Base-by-base conservation (phyloP, 2,113 vertebrate genomes). In the Clarias magur region DNA sequence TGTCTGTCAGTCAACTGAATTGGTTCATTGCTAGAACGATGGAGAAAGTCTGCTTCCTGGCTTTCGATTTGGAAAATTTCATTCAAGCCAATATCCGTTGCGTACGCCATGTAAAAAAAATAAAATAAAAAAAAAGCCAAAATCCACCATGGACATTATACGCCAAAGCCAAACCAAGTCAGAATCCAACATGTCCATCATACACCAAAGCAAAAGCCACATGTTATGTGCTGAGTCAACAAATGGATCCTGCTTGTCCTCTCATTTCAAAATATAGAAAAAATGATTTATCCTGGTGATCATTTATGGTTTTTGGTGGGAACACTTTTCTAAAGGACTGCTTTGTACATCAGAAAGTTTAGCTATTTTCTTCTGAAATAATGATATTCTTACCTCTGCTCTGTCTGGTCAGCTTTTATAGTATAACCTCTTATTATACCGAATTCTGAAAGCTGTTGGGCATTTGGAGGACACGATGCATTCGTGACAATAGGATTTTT, bases 401-500 rank as follows among this genome's bases (percentile, higher is more conserved):
- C 17, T 85, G 30, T 83, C 19, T 87, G 21, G 85, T 62, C 80
- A 60, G 75, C 80, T 15, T 85, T 87, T 85, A 62, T 7, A 60
- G 48, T 85, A 62, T 10, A 60, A 63, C 16, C 59, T 34, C 11
- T 27, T 78, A 78, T 84, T 80, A n/a, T 27, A 84, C 30, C 73
- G 25, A 80, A 21, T 75, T 67, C 27, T 67, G 60, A 30, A 82
- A 79, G 13, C 21, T 30, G 48, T 34, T 80, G 53, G 19, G 27
- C 59, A 27, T 82, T 81, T 81, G 4, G 8, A 62, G 23, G 56
- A 48, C 10, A 34, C 38, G 19, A 15, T 38, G 53, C 63, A 42
- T 38, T 70, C 7, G 19, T 38, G 65, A 57, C 59, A 34, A 68
- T 21, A 21, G 25, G 25, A n/a, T 73, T 87, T 82, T 63, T 63